Percentiles rank a stretch among this genome's conserved stretches.
These are phyloP conservation scores for Nothocercus julius DNA, from an alignment of 2,113 vertebrate genomes.

Conservation along the genomic window DNA sequence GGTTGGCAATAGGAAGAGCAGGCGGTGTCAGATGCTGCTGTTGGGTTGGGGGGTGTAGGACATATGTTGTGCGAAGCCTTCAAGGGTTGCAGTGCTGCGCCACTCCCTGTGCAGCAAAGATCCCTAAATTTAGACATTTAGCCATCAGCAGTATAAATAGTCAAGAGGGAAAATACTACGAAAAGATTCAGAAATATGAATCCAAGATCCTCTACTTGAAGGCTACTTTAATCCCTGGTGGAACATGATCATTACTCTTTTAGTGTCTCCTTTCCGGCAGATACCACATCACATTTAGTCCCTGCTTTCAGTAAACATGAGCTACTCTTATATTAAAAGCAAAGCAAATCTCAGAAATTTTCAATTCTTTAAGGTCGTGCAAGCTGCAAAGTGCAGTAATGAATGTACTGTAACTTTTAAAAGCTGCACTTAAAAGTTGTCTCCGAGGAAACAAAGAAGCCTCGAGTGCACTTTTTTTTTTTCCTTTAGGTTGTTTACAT, in stretches of 20 bases:
- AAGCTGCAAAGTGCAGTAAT: not conserved
- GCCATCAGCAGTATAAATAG: not conserved
- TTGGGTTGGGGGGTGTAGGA: rapidly evolving
- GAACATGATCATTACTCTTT: not conserved
- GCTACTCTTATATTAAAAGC: not conserved
- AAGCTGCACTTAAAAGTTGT: not conserved
- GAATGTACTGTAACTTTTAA: not conserved
- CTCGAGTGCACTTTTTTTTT: not conserved
- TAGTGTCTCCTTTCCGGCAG: not conserved
- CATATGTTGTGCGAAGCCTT: rapidly evolving
- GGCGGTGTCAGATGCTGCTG: rapidly evolving
- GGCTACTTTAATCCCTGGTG: not conserved
- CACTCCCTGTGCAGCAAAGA: not conserved
- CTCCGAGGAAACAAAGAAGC: not conserved
- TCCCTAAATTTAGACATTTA: too few species aligned
- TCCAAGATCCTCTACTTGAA: not conserved
- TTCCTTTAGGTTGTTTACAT: not conserved
- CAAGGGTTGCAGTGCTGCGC: not conserved
- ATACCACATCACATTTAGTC: not conserved
- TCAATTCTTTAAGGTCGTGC: not conserved
- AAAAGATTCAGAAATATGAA: not conserved
- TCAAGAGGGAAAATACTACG: not conserved
- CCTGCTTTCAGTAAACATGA: not conserved
- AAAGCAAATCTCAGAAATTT: not conserved
- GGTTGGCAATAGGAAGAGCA: not conserved